Evolutionary conservation across 2,888 invertebrate species (phyloP), one percentile per base, ranked within the genome.

Genomic region (Thymelicus acteon): DNA sequence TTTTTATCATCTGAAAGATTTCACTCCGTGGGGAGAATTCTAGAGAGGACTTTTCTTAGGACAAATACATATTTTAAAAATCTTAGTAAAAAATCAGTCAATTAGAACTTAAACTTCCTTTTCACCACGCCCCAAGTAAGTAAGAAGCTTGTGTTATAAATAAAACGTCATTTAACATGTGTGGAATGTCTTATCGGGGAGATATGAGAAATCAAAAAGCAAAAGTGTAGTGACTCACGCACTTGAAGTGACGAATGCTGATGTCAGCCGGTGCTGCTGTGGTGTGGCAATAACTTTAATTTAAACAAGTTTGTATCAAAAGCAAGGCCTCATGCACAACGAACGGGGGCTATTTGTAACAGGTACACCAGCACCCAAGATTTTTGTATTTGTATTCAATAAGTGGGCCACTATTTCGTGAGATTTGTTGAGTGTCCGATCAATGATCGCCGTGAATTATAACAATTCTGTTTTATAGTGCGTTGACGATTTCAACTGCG

Each of bases 181-280:
- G 57, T 37, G 57, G 57, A 57, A 57, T 57, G 57, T 57, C 57
- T 57, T 37, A 57, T 57, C 57, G 57, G 12, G 57, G 57, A 57
- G 57, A 57, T 57, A 57, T 57, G 57, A 57, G 57, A 57, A 57
- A 57, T 57, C 57, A 57, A 57, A 57, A 57, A 57, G 57, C 57
- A 57, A 57, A 37, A 57, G 57, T 37, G 57, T 37, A 24, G 57
- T 57, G 57, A 57, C 57, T 57, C 57, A 57, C 57, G 31, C 31
- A 57, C 57, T 57, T 57, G 10, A 37, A 57, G 57, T 57, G 57
- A 57, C 57, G 13, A 57, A 57, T 13, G 37, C 31, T 57, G 57
- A 57, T 57, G 57, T 57, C 57, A 57, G 57, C 37, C 57, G 13
- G 31, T 37, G 10, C 24, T 24, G 44, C 31, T 44, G 12, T 44